These are phyloP conservation scores for Gymnocheta viridis DNA, from an alignment of 2,888 invertebrate species.

Conservation along the genomic window DNA sequence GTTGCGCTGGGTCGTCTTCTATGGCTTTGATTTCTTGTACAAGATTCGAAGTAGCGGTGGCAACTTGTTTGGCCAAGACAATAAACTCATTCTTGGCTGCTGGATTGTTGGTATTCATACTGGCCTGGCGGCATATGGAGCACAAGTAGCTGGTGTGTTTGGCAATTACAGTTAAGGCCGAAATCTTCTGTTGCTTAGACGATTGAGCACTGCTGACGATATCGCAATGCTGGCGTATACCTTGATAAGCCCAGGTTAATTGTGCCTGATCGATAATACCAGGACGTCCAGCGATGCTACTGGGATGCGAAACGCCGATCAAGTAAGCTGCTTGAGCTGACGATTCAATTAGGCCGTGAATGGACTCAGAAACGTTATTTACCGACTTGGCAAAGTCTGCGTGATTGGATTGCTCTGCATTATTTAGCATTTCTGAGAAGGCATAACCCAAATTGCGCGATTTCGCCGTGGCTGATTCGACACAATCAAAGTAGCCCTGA, in stretches of 20 bases:
- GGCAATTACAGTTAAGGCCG: conserved; percentile 96
- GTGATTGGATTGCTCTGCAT: conserved; percentile 93
- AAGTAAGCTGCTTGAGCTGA: conserved; percentile 97
- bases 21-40: conserved; percentile 96
- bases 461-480: conserved; percentile 94
- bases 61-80: conserved; percentile 98
- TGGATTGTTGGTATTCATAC: conserved; percentile 93
- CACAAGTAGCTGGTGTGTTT: conserved; percentile 98
- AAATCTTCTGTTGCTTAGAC: conserved; percentile 91
- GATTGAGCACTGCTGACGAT: conserved; percentile 88
- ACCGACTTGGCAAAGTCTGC: conserved; percentile 93
- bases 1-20: conserved; percentile 92
- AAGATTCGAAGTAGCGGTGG: conserved; percentile 95
- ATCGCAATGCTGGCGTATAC: conserved; percentile 94
- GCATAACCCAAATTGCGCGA: conserved; percentile 93
- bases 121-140: conserved; percentile 96
- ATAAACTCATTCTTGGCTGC: conserved; percentile 98
- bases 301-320: conserved; percentile 95
- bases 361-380: conserved; percentile 91
- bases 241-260: conserved; percentile 93
- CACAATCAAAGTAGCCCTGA: conserved; percentile 95
- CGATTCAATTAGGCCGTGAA: conserved; percentile 95
- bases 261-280: conserved; percentile 95
- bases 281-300: conserved; percentile 92
- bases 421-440: conserved; percentile 96